These are phyloP conservation scores for Drosophila miranda DNA, from an alignment of 1,140 invertebrate genomes.

Conservation along the genomic window DNA sequence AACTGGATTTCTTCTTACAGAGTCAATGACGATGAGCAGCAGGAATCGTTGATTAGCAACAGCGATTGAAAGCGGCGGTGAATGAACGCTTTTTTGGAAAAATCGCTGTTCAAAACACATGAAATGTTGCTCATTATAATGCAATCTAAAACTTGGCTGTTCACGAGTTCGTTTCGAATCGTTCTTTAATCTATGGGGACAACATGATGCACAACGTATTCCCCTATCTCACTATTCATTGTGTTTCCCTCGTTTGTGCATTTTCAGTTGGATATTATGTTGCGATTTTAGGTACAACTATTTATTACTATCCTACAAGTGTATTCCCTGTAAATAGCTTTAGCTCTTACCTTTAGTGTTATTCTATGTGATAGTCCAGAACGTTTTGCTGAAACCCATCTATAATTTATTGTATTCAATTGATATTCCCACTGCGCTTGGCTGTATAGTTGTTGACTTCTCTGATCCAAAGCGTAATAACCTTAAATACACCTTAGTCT, in stretches of 20 bases:
- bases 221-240: slow-evolving; percentile 25
- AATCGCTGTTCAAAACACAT: slow-evolving; percentile 58
- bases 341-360: slow-evolving; percentile 54
- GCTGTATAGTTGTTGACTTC: slow-evolving; percentile 45
- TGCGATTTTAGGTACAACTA: slow-evolving; percentile 50
- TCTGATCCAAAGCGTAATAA: slow-evolving; percentile 30
- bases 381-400: slow-evolving; percentile 63
- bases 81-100: slow-evolving; percentile 47
- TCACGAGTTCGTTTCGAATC: slow-evolving; percentile 79
- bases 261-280: slow-evolving; percentile 49
- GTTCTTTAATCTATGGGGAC: slow-evolving; percentile 70
- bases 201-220: slow-evolving; percentile 46
- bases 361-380: slow-evolving; percentile 74
- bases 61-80: slow-evolving; percentile 50
- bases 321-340: slow-evolving; percentile 68
- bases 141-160: slow-evolving; percentile 80
- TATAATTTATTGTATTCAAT: slow-evolving; percentile 42
- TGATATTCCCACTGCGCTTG: slow-evolving; percentile 36
- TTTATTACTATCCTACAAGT: slow-evolving; percentile 36
- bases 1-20: slow-evolving; percentile 82
- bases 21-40: slow-evolving; percentile 88
- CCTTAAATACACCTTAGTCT: slow-evolving; percentile 28
- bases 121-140: slow-evolving; percentile 70
- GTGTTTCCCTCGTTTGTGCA: slow-evolving; percentile 42
- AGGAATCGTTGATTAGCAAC: slow-evolving; percentile 88